Conservation (phyloP, 1,140 invertebrate species). For the Metopolophium dirhodum region DNA sequence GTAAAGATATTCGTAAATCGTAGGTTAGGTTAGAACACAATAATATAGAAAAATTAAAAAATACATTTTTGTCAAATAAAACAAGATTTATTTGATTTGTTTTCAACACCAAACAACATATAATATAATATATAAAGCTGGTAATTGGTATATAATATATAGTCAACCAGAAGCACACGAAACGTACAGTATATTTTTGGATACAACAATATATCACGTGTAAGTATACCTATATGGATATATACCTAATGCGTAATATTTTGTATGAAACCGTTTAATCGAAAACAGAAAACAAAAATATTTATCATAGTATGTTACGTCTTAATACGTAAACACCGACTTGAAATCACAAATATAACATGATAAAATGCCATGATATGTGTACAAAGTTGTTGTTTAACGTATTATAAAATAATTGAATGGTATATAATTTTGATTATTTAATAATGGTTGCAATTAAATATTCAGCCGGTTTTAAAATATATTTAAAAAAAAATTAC, state of each 20-base stretch:
- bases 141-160: constrained; percentile 1
- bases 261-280: neutral
- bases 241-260: neutral
- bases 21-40: neutral
- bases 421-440: neutral
- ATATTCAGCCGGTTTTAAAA: neutral
- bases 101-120: neutral
- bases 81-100: neutral
- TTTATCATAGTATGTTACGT: neutral
- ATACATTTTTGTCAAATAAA: constrained; percentile 3
- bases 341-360: neutral
- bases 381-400: neutral
- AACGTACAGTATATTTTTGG: neutral
- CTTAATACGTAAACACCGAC: neutral
- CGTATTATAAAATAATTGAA: neutral
- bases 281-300: neutral
- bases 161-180: neutral
- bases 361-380: neutral
- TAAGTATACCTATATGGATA: neutral
- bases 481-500: neutral
- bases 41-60: neutral
- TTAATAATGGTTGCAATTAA: neutral
- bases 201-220: neutral
- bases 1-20: neutral
- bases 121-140: neutral